Base-by-base conservation (phyloP, 2,888 invertebrate genomes). In the Biston betularia region DNA sequence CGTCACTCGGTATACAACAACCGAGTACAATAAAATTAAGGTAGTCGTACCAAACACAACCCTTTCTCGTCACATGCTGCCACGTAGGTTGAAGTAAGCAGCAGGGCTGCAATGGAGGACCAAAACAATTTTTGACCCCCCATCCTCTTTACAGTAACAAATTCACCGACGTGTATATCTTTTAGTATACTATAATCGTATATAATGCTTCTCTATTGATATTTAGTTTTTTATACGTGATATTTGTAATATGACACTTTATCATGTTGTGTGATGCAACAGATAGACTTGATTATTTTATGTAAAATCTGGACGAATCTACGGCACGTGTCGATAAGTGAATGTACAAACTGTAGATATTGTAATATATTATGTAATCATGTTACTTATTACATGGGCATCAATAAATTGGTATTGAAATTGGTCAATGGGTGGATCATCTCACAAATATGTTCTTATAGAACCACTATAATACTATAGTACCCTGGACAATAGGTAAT, bases 61-160 rank as follows among this genome's bases (percentile, higher is more conserved):
- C 82, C 87, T 69, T 90, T 93, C 8, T 90, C 93, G 45, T 80
- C 79, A 68, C 93, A 93, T 33, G 89, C 87, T 11, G 72, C 70
- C 0, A 85, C 82, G 63, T 80, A 85, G 63, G 75, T 76, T 0
- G 86, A 77, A 0, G 87, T 77, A 4, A 92, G 53, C 12, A 92
- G 54, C 0, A 90, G 11, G 5, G 92, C 45, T 12, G 82, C 83
- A 52, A 93, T 77, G 80, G 88, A 89, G 84, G 89, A 87, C 92
- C 89, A 92, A 80, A 91, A 79, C 5, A 87, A 7, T 54, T 79
- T 83, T 75, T 78, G 85, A 77, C 85, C 88, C 87, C 86, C 87
- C 91, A 91, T 91, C 65, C 75, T 83, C 35, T 55, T 63, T 54
- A 54, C 65, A n/a, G 40, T 58, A 52, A 60, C 67, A 68, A 55